phyloP scores from a whole-genome alignment of 37 sponge, comb jelly and placozoan genomes.

The Tethya wilhelma region DNA sequence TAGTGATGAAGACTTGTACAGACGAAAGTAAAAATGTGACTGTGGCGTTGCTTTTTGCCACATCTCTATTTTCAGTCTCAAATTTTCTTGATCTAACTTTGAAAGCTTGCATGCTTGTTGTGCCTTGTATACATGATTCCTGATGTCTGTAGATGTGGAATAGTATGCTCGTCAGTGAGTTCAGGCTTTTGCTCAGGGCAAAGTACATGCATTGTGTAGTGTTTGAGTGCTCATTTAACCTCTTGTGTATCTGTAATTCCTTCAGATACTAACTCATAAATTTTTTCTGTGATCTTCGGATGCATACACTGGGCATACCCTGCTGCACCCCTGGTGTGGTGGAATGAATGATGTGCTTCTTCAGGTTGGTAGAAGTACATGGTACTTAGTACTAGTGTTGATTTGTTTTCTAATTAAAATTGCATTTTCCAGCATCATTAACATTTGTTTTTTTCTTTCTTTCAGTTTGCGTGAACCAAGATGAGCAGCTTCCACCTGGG shows the following conservation, averaged over 20 bases:
- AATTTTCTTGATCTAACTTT: constrained; percentile 18
- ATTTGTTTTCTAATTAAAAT: background rate
- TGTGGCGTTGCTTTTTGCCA: constrained; percentile 19
- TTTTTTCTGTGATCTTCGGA: too few species aligned
- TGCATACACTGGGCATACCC: too few species aligned
- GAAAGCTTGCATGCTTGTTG: constrained; percentile 1
- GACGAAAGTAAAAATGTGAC: constrained; percentile 14
- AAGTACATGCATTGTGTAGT: background rate
- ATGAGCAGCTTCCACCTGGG: background rate
- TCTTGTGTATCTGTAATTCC: background rate
- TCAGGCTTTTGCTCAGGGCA: background rate
- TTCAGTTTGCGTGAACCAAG: background rate
- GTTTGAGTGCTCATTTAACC: background rate
- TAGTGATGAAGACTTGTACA: too few species aligned
- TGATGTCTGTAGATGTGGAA: constrained; percentile 19
- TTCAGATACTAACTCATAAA: background rate
- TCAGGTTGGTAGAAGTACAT: background rate
- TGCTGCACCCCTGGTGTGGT: too few species aligned
- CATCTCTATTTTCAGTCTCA: constrained; percentile 16
- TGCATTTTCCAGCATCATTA: background rate
- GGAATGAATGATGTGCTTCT: background rate
- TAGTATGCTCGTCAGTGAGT: constrained; percentile 12
- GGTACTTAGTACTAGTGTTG: background rate
- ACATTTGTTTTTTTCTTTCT: background rate
- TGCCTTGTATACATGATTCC: constrained; percentile 25